phyloP scores from a whole-genome alignment of 2,113 vertebrate species.

The Epinephelus cyanopodus region DNA sequence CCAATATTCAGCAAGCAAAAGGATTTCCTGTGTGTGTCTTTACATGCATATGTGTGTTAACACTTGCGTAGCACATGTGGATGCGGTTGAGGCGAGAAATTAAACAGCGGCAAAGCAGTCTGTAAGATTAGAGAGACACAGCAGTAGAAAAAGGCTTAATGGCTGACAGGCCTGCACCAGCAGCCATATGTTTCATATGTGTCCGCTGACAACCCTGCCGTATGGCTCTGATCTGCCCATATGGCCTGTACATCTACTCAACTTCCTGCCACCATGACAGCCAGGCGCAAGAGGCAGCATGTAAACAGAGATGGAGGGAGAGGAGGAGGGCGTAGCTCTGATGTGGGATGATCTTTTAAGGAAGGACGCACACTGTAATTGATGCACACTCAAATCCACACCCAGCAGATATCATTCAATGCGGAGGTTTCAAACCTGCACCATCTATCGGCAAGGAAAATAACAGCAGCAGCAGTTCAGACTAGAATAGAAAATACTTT shows the following conservation, averaged over 20 bases:
- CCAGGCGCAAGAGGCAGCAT: slow-evolving; percentile 6
- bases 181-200: slow-evolving; percentile 66
- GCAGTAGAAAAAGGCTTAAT: slow-evolving; percentile 45
- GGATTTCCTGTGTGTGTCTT: background rate
- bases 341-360: slow-evolving; percentile 9
- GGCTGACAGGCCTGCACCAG: slow-evolving; percentile 45
- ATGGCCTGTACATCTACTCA: slow-evolving; percentile 26
- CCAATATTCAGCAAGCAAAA: background rate
- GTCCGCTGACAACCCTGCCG: slow-evolving; percentile 31
- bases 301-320: slow-evolving; percentile 10
- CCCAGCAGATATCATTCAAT: background rate
- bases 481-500: background rate
- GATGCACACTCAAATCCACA: slow-evolving; percentile 6
- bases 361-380: background rate
- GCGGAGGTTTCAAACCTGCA: background rate
- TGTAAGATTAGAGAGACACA: slow-evolving; percentile 38
- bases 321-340: background rate
- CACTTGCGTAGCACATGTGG: background rate
- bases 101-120: background rate
- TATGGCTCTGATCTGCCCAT: slow-evolving; percentile 56
- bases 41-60: background rate
- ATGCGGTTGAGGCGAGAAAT: slow-evolving; percentile 23
- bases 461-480: background rate
- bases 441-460: background rate
- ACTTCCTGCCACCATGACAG: slow-evolving; percentile 42